Evolutionary conservation across 2,797 vertebrate species (phyloP), one percentile per base, ranked within the genome.

Genomic region (Enteromius fasciolatus): DNA sequence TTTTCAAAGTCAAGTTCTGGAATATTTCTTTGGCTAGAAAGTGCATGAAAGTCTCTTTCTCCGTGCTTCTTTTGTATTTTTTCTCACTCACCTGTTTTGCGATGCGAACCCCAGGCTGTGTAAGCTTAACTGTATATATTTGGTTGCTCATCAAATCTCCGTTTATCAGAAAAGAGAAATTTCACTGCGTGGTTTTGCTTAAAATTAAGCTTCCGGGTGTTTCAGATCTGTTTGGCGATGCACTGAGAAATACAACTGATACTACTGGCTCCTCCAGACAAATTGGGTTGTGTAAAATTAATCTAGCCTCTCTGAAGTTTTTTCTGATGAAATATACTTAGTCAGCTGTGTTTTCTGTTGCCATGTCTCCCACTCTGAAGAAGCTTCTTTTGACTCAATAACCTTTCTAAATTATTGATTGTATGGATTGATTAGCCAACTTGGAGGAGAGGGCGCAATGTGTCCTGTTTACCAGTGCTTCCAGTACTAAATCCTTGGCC

Each of bases 381-480:
- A 54, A 59, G 25, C 41, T 54, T 75, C 10, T 44, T 78, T 73
- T 17, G 11, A 36, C 44, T n/a, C 23, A 18, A 14, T 83, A 75
- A 78, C 59, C 81, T 74, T 78, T 76, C 54, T 86, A 81, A 75
- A 82, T 73, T 59, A 87, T 85, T 80, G 84, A 82, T 89, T 78
- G 68, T 23, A 86, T 85, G 83, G 83, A 87, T 86, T 85, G 82
- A 80, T 89, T 82, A 82, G 79, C 61, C 82, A 75, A 70, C n/a
- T 46, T 36, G 68, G 76, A 81, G 79, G 70, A 83, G 80, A 84
- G 80, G 33, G 84, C 17, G 61, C 74, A 77, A 81, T 80, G 59
- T 82, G n/a, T 76, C 46, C 73, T 20, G 64, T 87, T 81, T 57
- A 64, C 59, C 61, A 50, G 52, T 59, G 28, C 23, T 61, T 52